Percentiles rank a stretch among this genome's conserved stretches.
Evolutionary conservation across 2,797 vertebrate genomes (phyloP).

Genomic region (Tokudaia tokunoshimensis): DNA sequence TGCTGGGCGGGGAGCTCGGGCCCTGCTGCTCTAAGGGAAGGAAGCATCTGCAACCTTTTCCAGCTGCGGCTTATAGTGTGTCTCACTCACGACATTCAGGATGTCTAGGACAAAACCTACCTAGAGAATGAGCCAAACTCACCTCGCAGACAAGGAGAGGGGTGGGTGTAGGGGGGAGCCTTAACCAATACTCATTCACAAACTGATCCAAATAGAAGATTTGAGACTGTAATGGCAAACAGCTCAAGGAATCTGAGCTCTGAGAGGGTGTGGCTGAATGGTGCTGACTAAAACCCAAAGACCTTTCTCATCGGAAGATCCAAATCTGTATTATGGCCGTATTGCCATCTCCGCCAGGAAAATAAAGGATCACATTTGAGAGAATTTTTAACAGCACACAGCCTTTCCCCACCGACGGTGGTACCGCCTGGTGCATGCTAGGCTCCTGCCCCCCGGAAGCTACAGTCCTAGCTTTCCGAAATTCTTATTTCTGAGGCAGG

Average conservation of each 20-base stretch:
- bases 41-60: slow-evolving; percentile 71
- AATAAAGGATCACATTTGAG: background rate
- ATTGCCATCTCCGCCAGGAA: background rate
- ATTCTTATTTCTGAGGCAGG: background rate
- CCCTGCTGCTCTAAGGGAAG: slow-evolving; percentile 58
- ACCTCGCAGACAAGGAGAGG: background rate
- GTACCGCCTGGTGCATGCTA: fast-evolving
- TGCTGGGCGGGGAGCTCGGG: slow-evolving; percentile 69
- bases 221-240: slow-evolving; percentile 31
- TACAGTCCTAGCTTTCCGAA: too few species aligned
- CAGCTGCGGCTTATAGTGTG: slow-evolving; percentile 57
- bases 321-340: background rate
- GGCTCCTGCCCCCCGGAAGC: background rate
- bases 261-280: background rate
- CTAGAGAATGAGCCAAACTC: slow-evolving; percentile 75
- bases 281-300: slow-evolving; percentile 31
- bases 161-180: background rate
- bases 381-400: background rate
- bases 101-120: slow-evolving; percentile 73
- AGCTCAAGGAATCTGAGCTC: slow-evolving; percentile 12
- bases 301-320: background rate
- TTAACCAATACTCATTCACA: slow-evolving; percentile 66
- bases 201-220: slow-evolving; percentile 5
- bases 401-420: background rate
- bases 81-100: slow-evolving; percentile 61